These are phyloP conservation scores for Tragulus kanchil DNA, from an alignment of 2,113 vertebrate genomes.

Conservation along the genomic window DNA sequence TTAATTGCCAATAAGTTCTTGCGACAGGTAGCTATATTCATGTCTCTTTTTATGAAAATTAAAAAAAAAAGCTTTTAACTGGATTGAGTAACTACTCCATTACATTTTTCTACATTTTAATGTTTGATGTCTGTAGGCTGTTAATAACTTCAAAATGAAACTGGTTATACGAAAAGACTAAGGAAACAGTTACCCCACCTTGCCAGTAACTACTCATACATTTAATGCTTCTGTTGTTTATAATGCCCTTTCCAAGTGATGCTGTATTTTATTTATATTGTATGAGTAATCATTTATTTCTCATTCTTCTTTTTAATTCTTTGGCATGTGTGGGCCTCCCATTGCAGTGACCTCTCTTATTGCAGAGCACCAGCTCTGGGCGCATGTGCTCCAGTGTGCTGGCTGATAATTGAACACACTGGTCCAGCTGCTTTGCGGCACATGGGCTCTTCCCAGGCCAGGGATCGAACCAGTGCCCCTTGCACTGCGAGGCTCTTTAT, in stretches of 20 bases:
- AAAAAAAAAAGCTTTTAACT: background rate
- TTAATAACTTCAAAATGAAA: constrained; percentile 97
- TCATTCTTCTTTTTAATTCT: too few species aligned
- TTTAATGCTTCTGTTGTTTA: background rate
- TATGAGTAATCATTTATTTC: too few species aligned
- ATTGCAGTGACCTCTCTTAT: too few species aligned
- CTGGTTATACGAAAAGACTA: constrained; percentile 90
- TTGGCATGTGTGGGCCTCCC: too few species aligned
- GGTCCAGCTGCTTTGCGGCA: too few species aligned
- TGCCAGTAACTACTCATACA: too few species aligned
- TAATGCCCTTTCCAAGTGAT: background rate
- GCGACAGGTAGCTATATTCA: constrained; percentile 92
- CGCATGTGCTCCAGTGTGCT: too few species aligned
- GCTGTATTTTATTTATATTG: background rate
- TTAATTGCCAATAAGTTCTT: constrained; percentile 98
- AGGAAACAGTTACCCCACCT: constrained; percentile 87
- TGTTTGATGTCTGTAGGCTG: constrained; percentile 89
- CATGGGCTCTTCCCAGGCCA: too few species aligned
- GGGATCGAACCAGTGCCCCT: too few species aligned
- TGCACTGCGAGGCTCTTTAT: too few species aligned
- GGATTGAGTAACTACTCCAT: background rate
- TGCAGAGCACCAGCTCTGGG: too few species aligned
- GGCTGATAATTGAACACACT: too few species aligned
- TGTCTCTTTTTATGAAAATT: background rate
- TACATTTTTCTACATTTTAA: constrained; percentile 37